Conservation (phyloP, 2,888 invertebrate genomes). For the Folsomia candida region DNA sequence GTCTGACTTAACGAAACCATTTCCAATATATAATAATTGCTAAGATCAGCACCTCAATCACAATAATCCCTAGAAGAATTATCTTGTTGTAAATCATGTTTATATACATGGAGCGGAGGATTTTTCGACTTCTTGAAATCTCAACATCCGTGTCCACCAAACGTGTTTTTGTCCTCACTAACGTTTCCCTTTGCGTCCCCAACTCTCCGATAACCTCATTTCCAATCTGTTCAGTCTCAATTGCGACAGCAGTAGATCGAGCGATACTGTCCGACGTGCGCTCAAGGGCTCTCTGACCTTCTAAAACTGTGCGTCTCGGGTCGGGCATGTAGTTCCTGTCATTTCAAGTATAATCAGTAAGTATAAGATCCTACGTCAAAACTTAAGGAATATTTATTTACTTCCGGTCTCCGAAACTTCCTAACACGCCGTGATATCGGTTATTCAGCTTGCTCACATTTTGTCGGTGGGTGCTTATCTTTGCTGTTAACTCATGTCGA, state of each 20-base stretch:
- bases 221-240: slow-evolving; percentile 77
- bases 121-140: slow-evolving; percentile 63
- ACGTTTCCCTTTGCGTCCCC: slow-evolving; percentile 70
- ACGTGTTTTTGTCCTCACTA: slow-evolving; percentile 63
- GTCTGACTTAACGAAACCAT: slow-evolving; percentile 58
- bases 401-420: slow-evolving; percentile 45
- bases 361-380: not conserved
- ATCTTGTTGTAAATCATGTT: slow-evolving; percentile 74
- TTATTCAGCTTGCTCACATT: slow-evolving; percentile 40
- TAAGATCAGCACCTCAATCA: slow-evolving; percentile 68
- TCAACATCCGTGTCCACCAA: slow-evolving; percentile 71
- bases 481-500: slow-evolving; percentile 48
- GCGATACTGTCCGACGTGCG: slow-evolving; percentile 65
- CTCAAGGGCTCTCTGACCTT: slow-evolving; percentile 61
- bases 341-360: slow-evolving; percentile 5
- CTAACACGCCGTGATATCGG: slow-evolving; percentile 42
- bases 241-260: slow-evolving; percentile 70
- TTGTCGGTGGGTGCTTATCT: slow-evolving; percentile 46
- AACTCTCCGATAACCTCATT: slow-evolving; percentile 69
- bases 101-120: slow-evolving; percentile 66
- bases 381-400: slow-evolving; percentile 12
- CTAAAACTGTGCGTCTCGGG: slow-evolving; percentile 61
- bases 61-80: slow-evolving; percentile 69
- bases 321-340: slow-evolving; percentile 52
- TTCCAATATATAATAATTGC: slow-evolving; percentile 64